phyloP scores from a whole-genome alignment of 1,140 invertebrate genomes.

The Pseudomyrmex concolor region DNA sequence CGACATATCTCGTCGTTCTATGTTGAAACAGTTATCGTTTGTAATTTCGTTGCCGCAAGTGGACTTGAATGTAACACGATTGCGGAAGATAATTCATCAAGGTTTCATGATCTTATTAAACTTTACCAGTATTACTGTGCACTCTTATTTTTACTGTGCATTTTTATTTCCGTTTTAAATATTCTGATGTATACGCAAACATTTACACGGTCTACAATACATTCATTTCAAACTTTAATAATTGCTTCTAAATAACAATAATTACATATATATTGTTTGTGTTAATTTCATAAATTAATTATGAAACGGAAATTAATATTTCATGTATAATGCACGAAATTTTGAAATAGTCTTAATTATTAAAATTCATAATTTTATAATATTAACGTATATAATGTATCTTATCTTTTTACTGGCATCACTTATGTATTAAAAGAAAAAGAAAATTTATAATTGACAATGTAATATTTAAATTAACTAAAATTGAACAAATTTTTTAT shows the following conservation, averaged over 20 bases:
- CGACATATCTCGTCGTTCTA: conserved; percentile 2
- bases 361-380: conserved; percentile 43
- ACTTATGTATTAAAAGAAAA: conserved; percentile 19
- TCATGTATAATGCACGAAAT: conserved; percentile 40
- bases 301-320: conserved; percentile 47
- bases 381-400: neutral
- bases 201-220: conserved; percentile 2
- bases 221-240: conserved; percentile 29
- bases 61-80: conserved; percentile 20
- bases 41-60: conserved; percentile 36
- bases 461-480: conserved; percentile 1
- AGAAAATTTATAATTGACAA: neutral
- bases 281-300: conserved; percentile 59
- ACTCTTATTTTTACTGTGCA: no score
- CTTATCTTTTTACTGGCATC: neutral
- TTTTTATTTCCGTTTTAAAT: conserved; percentile 19
- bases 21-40: conserved; percentile 28
- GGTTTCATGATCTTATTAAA: conserved; percentile 32
- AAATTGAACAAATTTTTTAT: no score
- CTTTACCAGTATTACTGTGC: neutral
- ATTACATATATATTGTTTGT: conserved; percentile 11
- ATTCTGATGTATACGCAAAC: neutral
- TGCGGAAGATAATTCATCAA: conserved; percentile 40
- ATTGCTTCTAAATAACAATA: neutral
- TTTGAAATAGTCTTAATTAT: neutral